Base-by-base conservation (phyloP, 2,113 vertebrate species). In the Corythornis vintsioides region DNA sequence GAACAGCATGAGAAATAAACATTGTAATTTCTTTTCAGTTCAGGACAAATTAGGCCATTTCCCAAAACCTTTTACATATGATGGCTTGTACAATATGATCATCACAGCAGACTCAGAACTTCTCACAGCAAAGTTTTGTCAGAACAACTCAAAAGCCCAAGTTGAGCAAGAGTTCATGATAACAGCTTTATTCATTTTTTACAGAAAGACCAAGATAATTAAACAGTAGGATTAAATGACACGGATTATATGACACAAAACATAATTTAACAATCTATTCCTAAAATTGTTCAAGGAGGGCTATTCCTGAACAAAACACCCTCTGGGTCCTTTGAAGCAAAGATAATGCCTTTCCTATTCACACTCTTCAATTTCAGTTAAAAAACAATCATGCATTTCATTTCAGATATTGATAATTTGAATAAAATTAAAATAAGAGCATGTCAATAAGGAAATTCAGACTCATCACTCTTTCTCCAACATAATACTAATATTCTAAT, bases 401-500 rank as follows among this genome's bases (percentile, higher is more conserved):
- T 89, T 84, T 89, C 64, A 71, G 55, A 81, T 89, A 87, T 79
- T 85, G 65, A 85, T 86, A 5, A 72, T 88, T 64, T 81, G 76
- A 88, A 71, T 86, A 53, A 86, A 92, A 95, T 80, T 77, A 91
- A 92, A 82, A 50, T 50, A 83, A 64, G 56, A 90, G 33, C 2
- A 0, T 56, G 43, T 33, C 67, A 77, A 71, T 59, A 38, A 56
- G 69, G 60, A 91, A 88, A 95, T 93, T 86, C 75, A 90, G 65
- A 90, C 53, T 43, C 76, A 83, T 83, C 61, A 42, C 31, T 56
- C 55, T 53, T 35, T 79, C 64, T 82, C 60, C 45, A 83, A 86
- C 69, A 86, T 56, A 80, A 25, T 67, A 91, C 72, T 92, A 86
- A 94, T 84, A 94, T 88, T 94, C 64, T 81, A 91, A 71, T 70